Base-by-base conservation (phyloP, 2,888 invertebrate species). In the Gandaritis pyraliata region DNA sequence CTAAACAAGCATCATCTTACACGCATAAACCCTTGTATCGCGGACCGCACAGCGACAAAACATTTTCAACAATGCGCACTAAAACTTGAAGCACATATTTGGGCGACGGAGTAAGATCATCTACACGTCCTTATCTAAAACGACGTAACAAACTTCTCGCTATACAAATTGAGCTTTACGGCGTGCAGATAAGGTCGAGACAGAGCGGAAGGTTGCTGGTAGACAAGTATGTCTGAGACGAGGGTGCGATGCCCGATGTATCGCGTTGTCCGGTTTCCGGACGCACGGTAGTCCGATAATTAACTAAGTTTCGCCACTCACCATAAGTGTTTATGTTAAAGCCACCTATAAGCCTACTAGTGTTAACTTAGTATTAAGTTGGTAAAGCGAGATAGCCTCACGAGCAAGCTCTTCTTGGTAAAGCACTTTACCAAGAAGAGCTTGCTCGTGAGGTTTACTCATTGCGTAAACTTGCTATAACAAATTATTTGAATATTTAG, bases 1-100 rank as follows among this genome's bases (percentile, higher is more conserved):
- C 82, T 81, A 87, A 92, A 92, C 91, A 90, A 91, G 89, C 91
- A 84, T 91, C 91, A 90, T 91, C 90, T 90, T 90, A 90, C 90
- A 90, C 86, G 85, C 89, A 88, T 90, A 90, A 90, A 90, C 88
- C 89, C 83, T 78, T 82, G 77, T 87, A 89, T 87, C 87, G 78
- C 80, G 76, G 75, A 72, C 80, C 82, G 71, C 81, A 78, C 74
- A 76, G 60, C 65, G 70, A 75, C 88, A 86, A 82, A 81, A 85
- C 85, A 89, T 85, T 88, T 74, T 83, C 83, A 77, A 89, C 90
- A 85, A 85, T 90, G 85, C 85, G 78, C 75, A 74, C 82, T 81
- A 78, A 79, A 84, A 82, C 82, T 82, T 88, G 79, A 72, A 84
- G 86, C 85, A 81, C 83, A 89, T 86, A 88, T 88, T 90, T 82